Evolutionary conservation across 2,113 vertebrate genomes (phyloP), one percentile per base, ranked within the genome.

Genomic region (Scolopax mira): DNA sequence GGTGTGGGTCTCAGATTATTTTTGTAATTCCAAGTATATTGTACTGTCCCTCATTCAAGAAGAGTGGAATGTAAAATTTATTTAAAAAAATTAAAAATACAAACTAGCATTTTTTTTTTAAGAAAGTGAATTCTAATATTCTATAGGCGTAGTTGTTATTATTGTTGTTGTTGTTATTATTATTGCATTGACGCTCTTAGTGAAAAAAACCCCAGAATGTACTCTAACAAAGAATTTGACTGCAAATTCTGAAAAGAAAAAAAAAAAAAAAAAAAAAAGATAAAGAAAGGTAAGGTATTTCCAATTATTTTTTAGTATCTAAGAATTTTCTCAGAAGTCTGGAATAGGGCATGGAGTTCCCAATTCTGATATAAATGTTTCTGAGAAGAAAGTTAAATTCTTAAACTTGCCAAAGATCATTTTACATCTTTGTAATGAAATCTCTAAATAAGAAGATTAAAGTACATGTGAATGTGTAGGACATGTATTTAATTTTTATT

Each of bases 361-460:
- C 18, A 57, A 31, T 55, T 37, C 4, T 66, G 23, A 71, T 23
- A 62, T 31, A 62, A 72, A 13, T 42, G 31, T 1, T 54, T 85
- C 23, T 64, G 7, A 72, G 35, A 70, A 88, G 4, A 57, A 75
- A 31, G 5, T 70, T 1, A 4, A 1, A 54, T 35, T 71, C 24
- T 65, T 60, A 42, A 52, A 24, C 0, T 27, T 69, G 27, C 5
- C 0, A n/a, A n/a, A 42, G 8, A 52, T 35, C 0, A 31, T 33
- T 64, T 78, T 44, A 64, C 39, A 27, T 7, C 3, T 78, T 19
- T 48, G 21, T 7, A 49, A 16, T 51, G 19, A 82, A 55, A 51
- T 64, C 5, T 42, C 37, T 46, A 22, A 66, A 15, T 23, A 37
- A 28, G 3, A 80, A 6, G 6, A 70, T 44, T 55, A 30, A 57